Evolutionary conservation across 2,888 invertebrate species (phyloP).

Genomic region (Diarsia mendica): DNA sequence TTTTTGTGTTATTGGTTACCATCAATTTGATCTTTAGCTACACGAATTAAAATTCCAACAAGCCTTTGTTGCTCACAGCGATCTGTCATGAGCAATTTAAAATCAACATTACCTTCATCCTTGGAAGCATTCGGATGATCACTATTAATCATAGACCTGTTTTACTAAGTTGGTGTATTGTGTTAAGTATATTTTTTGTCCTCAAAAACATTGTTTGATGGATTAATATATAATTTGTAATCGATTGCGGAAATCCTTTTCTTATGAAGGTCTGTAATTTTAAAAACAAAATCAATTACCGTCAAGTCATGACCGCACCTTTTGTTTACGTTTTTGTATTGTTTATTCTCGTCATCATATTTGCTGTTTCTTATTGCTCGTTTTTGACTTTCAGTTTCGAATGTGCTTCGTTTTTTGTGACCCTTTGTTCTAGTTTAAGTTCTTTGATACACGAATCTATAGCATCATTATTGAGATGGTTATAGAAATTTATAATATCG

Average conservation of each 20-base stretch:
- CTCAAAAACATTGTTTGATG: constrained; percentile 52
- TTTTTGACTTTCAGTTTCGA: constrained; percentile 49
- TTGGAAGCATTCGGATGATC: constrained; percentile 62
- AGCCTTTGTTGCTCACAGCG: constrained; percentile 66
- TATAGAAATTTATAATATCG: too few species aligned
- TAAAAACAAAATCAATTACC: constrained; percentile 59
- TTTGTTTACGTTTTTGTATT: constrained; percentile 44
- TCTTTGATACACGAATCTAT: neutral
- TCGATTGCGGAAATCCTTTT: constrained; percentile 72
- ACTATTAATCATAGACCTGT: constrained; percentile 64
- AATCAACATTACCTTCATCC: constrained; percentile 67
- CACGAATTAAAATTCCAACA: constrained; percentile 68
- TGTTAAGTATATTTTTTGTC: constrained; percentile 62
- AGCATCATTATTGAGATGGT: neutral
- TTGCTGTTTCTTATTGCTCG: constrained; percentile 22
- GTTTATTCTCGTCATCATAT: constrained; percentile 18
- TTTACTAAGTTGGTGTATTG: constrained; percentile 50
- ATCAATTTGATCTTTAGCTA: constrained; percentile 66
- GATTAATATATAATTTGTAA: constrained; percentile 64
- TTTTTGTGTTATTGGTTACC: constrained; percentile 63
- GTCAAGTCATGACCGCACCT: constrained; percentile 50
- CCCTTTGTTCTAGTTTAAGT: constrained; percentile 20
- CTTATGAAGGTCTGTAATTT: constrained; percentile 58
- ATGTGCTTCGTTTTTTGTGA: constrained; percentile 28
- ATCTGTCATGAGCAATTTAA: constrained; percentile 70